These are phyloP conservation scores for Thalassarche chlororhynchos DNA, from an alignment of 2,113 vertebrate genomes.

Conservation along the genomic window DNA sequence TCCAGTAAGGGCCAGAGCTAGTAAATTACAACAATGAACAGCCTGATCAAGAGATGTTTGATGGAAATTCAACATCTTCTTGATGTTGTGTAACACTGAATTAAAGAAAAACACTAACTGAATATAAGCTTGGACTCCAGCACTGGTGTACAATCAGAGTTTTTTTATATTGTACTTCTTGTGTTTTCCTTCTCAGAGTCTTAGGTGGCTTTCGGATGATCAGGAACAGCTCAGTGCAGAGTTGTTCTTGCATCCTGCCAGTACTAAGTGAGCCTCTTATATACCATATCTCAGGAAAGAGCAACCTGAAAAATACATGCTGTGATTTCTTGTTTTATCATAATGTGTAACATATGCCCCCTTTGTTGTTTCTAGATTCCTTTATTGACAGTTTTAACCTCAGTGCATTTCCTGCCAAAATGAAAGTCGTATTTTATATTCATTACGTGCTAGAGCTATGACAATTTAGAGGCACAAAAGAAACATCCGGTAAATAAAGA, in stretches of 20 bases:
- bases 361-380: neutral
- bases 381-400: neutral
- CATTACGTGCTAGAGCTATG: neutral
- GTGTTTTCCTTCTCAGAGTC: neutral
- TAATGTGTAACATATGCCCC: fast-evolving
- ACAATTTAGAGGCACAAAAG: neutral
- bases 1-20: neutral
- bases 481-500: neutral
- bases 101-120: neutral
- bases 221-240: neutral
- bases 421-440: neutral
- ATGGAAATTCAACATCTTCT: neutral
- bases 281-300: neutral
- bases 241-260: neutral
- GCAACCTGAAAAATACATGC: neutral
- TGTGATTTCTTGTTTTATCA: neutral
- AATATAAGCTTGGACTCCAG: neutral
- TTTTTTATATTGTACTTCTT: neutral
- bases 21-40: neutral
- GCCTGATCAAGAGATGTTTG: neutral
- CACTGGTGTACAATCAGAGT: neutral
- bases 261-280: neutral
- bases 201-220: neutral
- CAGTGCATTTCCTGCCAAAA: neutral
- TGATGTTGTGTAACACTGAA: neutral